phyloP scores from a whole-genome alignment of 2,888 invertebrate genomes.

The Emmelina monodactyla region DNA sequence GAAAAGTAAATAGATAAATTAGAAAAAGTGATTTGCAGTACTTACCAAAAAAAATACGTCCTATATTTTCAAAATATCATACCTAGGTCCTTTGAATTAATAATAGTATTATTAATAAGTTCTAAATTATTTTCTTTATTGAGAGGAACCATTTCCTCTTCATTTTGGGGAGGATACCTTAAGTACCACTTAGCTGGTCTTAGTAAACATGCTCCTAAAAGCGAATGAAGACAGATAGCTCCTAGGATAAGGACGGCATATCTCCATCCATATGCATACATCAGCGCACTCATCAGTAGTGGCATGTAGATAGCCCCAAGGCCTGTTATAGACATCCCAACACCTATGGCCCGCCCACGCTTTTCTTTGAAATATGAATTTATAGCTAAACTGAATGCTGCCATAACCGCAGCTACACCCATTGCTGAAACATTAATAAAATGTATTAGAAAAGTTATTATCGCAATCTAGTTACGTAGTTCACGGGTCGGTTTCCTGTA shows the following conservation, averaged over 20 bases:
- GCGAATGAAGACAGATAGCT: conserved; percentile 68
- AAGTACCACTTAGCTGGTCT: conserved; percentile 75
- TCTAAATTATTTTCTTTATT: conserved; percentile 32
- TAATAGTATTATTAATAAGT: conserved; percentile 35
- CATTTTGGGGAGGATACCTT: conserved; percentile 29
- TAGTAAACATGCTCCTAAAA: conserved; percentile 66
- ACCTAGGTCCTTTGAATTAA: conserved; percentile 34
- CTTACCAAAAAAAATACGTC: too few species aligned
- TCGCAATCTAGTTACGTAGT: too few species aligned
- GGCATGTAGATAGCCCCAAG: conserved; percentile 74
- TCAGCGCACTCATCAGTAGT: conserved; percentile 62
- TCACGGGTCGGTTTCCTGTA: too few species aligned
- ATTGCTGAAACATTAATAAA: conserved; percentile 57
- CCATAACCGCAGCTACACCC: conserved; percentile 68
- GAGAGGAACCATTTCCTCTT: conserved; percentile 40
- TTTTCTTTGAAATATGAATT: conserved; percentile 71
- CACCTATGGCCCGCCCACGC: conserved; percentile 68
- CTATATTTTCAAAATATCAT: conserved; percentile 12
- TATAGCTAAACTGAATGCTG: conserved; percentile 69
- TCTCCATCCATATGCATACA: conserved; percentile 64
- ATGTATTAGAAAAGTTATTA: too few species aligned
- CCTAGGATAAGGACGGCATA: conserved; percentile 70
- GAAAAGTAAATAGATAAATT: too few species aligned
- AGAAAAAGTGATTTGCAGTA: too few species aligned
- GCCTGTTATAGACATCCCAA: conserved; percentile 71